phyloP scores from a whole-genome alignment of 2,797 vertebrate species.

The Tragopan temminckii region DNA sequence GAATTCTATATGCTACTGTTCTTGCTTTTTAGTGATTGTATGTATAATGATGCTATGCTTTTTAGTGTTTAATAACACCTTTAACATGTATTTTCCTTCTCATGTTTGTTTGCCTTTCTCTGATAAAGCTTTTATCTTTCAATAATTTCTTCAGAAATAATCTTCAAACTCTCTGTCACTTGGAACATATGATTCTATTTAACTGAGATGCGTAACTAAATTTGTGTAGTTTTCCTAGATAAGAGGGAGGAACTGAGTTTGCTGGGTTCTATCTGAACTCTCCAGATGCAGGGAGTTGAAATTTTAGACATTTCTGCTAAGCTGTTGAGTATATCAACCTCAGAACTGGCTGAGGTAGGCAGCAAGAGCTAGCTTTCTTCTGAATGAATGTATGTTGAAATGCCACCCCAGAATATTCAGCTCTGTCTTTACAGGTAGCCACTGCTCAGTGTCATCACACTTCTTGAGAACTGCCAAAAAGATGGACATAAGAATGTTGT shows the following conservation, averaged over 20 bases:
- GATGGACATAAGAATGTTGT: neutral
- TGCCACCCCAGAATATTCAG: neutral
- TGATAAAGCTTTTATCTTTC: constrained; percentile 46
- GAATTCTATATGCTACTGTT: neutral
- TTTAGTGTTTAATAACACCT: constrained; percentile 9
- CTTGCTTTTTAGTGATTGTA: neutral
- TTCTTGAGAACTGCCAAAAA: neutral
- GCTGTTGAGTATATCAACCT: neutral
- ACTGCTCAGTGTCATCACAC: neutral
- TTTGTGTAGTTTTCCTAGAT: constrained; percentile 51
- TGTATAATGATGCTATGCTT: neutral
- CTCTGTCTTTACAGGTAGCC: neutral
- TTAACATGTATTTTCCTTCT: neutral
- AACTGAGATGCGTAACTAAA: constrained; percentile 17
- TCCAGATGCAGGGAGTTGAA: neutral
- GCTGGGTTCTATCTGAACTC: neutral
- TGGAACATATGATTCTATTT: constrained; percentile 56
- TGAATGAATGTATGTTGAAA: neutral
- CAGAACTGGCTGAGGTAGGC: neutral
- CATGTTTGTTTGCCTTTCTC: constrained; percentile 31
- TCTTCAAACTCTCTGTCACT: constrained; percentile 66
- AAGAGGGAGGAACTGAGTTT: constrained; percentile 1
- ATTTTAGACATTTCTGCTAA: neutral
- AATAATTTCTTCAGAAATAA: constrained; percentile 52
- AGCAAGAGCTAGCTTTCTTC: neutral